phyloP scores from a whole-genome alignment of 2,888 invertebrate genomes.

The Colletes collaris region DNA sequence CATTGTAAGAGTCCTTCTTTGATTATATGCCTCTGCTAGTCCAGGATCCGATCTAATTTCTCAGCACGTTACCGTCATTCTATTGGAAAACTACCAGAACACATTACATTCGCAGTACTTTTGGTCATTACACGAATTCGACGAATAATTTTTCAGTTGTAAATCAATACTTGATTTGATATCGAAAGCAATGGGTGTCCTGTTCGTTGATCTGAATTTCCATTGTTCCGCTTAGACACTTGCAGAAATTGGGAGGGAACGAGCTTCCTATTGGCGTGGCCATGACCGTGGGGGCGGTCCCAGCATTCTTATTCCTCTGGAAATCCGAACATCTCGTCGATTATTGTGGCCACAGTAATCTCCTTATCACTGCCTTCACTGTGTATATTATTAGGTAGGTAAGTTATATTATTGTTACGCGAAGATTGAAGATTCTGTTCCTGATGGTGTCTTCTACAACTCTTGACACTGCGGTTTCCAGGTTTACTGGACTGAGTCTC shows the following conservation, averaged over 20 bases:
- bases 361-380: constrained; percentile 92
- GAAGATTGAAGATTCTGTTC: neutral
- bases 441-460: neutral
- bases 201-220: neutral
- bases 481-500: constrained; percentile 77
- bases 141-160: too few relatives aligned
- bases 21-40: too few relatives aligned
- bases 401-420: constrained; percentile 25
- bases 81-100: too few relatives aligned
- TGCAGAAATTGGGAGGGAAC: constrained; percentile 85
- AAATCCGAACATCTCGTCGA: constrained; percentile 93
- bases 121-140: too few relatives aligned
- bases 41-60: too few relatives aligned
- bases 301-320: constrained; percentile 89
- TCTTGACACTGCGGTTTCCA: constrained; percentile 32
- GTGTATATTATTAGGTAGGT: constrained; percentile 90
- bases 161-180: neutral
- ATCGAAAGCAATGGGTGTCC: too few relatives aligned
- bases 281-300: constrained; percentile 88
- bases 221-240: constrained; percentile 84
- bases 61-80: too few relatives aligned
- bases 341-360: constrained; percentile 92
- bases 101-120: too few relatives aligned
- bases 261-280: constrained; percentile 87
- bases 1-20: constrained; percentile 85